These are phyloP conservation scores for Bombycilla garrulus DNA, from an alignment of 2,113 vertebrate species.

Conservation along the genomic window DNA sequence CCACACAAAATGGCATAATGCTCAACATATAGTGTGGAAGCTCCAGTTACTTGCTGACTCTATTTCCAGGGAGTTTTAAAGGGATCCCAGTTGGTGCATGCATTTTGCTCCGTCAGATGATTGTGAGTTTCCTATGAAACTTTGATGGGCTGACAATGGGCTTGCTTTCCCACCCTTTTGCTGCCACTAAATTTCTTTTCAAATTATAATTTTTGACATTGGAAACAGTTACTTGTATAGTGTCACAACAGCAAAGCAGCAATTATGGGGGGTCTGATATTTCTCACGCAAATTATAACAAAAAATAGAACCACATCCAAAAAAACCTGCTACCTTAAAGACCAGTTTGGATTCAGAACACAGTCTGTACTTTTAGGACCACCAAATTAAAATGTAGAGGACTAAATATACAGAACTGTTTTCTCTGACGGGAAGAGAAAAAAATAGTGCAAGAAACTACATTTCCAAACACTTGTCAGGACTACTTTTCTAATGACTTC, in stretches of 20 bases:
- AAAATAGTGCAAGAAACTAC: conserved; percentile 9
- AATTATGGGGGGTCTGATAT: conserved; percentile 61
- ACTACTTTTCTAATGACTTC: conserved; percentile 59
- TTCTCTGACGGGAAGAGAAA: conserved; percentile 43
- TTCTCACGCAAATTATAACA: conserved; percentile 66
- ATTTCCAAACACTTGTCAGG: conserved; percentile 60
- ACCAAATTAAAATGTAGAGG: conserved; percentile 60
- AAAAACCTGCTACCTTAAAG: conserved; percentile 54
- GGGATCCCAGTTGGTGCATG: not conserved
- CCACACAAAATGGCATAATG: conserved; percentile 51
- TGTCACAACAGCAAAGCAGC: conserved; percentile 68
- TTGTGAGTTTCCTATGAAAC: conserved; percentile 62
- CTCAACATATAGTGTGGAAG: conserved; percentile 28
- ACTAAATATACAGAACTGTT: not conserved
- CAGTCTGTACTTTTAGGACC: conserved; percentile 41
- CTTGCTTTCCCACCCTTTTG: conserved; percentile 35
- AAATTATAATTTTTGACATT: conserved; percentile 66
- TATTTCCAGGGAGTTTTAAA: conserved; percentile 15
- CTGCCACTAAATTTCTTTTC: conserved; percentile 68
- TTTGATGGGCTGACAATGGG: conserved; percentile 64
- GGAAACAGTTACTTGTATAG: conserved; percentile 58
- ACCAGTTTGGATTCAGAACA: conserved; percentile 57
- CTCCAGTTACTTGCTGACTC: conserved; percentile 11
- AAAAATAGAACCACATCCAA: conserved; percentile 12
- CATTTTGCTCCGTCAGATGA: conserved; percentile 12